Base-by-base conservation (phyloP, 2,113 vertebrate genomes). In the Nothobranchius furzeri region DNA sequence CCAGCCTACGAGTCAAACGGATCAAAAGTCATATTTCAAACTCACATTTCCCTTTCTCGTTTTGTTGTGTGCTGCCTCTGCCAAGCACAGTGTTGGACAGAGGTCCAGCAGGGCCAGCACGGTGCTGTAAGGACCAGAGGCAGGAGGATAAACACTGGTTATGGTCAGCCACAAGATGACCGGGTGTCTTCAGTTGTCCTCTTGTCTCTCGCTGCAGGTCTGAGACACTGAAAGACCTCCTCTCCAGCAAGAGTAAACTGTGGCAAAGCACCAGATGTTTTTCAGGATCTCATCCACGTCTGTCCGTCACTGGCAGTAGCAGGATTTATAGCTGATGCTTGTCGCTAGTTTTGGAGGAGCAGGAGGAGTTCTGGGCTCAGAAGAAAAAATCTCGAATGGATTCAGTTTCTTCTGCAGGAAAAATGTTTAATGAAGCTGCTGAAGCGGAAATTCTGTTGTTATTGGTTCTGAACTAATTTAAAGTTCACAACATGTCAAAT, bases 31-130 rank as follows among this genome's bases (percentile, higher is more conserved):
- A 62, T 55, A 9, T n/a, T 73, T 59, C 10, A 24, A 42, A 35
- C 25, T 72, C 68, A 50, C 51, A 52, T 20, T 20, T 20, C 20
- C 20, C 20, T 20, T 20, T 20, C 20, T 20, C 20, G 57, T 54
- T 64, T 49, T 68, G 63, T 40, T 61, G 43, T 14, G 56, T 1
- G 0, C 35, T 30, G 73, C 20, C 51, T 4, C 57, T 7, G 80
- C 85, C 83, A 84, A 79, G 83, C 57, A 69, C 45, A 78, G 73
- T 85, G 87, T 84, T 72, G 76, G 85, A 87, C 83, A 84, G 15
- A 64, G 42, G 76, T 56, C 60, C 60, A 60, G 78, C 46, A 43
- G 73, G 54, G 49, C 64, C 80, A 50, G 83, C 85, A 84, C 63
- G 87, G 66, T 81, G 85, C 78, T 69, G 60, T 77, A 78, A 85